Evolutionary conservation across 1,140 invertebrate genomes (phyloP), one percentile per base, ranked within the genome.

Genomic region (Drosophila trapezifrons): DNA sequence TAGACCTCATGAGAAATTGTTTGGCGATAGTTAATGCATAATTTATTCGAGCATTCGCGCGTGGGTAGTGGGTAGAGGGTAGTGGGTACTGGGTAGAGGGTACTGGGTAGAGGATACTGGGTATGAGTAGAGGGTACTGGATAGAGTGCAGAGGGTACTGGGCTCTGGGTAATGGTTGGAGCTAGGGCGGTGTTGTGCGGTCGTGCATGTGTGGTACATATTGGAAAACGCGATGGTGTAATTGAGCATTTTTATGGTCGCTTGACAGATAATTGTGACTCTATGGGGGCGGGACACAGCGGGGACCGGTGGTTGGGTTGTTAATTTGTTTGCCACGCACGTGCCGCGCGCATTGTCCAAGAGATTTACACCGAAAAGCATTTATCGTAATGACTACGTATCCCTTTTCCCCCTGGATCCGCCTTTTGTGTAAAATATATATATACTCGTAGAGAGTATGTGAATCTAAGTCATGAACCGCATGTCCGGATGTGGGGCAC

Each of bases 191-290:
- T 29, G 29, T 12, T 49, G 46, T 49, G 46, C 27, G 49, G 51
- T 54, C 32, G 37, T 52, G 46, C 37, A 25, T 43, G 32, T 65
- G 49, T 49, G 35, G 4, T 22, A 55, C 56, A 52, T 77, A 60
- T 80, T 72, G 78, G 65, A 54, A 62, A 73, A 65, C 79, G 60
- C 51, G 66, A 60, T 76, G 42, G 60, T 69, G 77, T 85, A 84
- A 84, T 83, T 76, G 77, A 67, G 56, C 79, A 78, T 74, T 81
- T 81, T 81, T 81, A 78, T 81, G 79, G 62, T 63, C 74, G 79
- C 79, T 84, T 84, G 72, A 51, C 76, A 80, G 81, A 84, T 84
- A 84, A 84, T 84, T 73, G 76, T 57, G 47, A 49, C 69, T 58
- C 38, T 18, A 37, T 37, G 47, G 54, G 22, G 17, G 29, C 29